A percentile compares a stretch with the other conserved stretches of the same genome.
Evolutionary conservation across 2,113 vertebrate genomes (phyloP).

Genomic region (Gnathonemus longibarbis): DNA sequence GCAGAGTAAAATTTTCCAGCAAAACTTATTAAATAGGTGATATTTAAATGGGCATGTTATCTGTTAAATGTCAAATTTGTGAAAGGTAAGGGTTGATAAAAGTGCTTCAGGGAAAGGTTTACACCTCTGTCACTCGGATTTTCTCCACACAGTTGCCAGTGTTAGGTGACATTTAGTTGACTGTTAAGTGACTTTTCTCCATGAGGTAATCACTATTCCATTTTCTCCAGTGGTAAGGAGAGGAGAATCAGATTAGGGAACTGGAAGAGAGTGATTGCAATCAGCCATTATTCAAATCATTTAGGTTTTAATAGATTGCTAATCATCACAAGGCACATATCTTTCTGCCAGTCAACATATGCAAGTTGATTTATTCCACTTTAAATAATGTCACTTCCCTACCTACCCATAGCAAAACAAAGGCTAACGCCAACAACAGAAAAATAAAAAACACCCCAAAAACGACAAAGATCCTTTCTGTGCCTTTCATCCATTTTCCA

Average conservation of each 20-base stretch:
- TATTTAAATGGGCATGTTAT: neutral
- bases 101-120: neutral
- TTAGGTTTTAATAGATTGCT: conserved; percentile 37
- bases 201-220: conserved; percentile 12
- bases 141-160: neutral
- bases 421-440: neutral
- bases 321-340: conserved; percentile 26
- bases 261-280: conserved; percentile 42
- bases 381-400: neutral
- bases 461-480: neutral
- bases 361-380: conserved; percentile 24
- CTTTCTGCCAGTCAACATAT: conserved; percentile 39
- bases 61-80: neutral
- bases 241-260: conserved; percentile 7
- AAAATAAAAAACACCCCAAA: neutral
- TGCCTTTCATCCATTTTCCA: neutral
- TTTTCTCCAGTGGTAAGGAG: neutral
- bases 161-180: neutral
- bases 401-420: neutral
- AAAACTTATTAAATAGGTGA: neutral
- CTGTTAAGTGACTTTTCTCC: neutral
- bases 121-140: neutral
- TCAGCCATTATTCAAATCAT: conserved; percentile 44
- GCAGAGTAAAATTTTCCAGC: neutral
- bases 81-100: neutral